Evolutionary conservation across 2,797 vertebrate species (phyloP).

Genomic region (Lagocephalus sceleratus): DNA sequence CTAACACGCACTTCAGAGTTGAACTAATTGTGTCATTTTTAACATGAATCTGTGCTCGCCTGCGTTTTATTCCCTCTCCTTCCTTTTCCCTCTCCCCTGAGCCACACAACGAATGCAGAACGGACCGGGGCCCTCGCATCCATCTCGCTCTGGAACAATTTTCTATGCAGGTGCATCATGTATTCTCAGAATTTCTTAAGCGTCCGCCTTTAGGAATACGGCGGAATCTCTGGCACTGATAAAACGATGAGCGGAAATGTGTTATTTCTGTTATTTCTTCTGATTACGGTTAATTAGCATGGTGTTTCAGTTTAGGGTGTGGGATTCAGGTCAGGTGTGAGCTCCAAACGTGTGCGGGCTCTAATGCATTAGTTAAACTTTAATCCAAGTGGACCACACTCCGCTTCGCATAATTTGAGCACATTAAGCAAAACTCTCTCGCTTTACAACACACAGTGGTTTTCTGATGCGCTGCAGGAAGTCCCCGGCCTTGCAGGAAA

Average conservation of each 20-base stretch:
- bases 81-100: conserved; percentile 63
- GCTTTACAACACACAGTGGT: not conserved
- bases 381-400: not conserved
- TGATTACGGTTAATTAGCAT: conserved; percentile 15
- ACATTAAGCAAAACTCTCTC: conserved; percentile 11
- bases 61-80: conserved; percentile 65
- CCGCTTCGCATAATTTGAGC: conserved; percentile 11
- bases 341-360: not conserved
- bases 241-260: conserved; percentile 19
- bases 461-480: too few species aligned
- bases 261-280: not conserved
- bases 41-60: conserved; percentile 73
- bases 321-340: conserved; percentile 6
- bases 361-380: conserved; percentile 2
- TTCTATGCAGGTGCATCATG: conserved; percentile 68
- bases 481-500: not conserved
- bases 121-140: conserved; percentile 40
- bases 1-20: conserved; percentile 76
- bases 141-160: conserved; percentile 54
- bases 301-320: conserved; percentile 18
- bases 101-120: conserved; percentile 62
- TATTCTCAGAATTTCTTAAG: conserved; percentile 35
- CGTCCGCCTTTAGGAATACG: conserved; percentile 31
- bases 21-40: conserved; percentile 80
- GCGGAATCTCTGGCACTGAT: conserved; percentile 10